Percentiles rank a stretch among this genome's conserved stretches.
These are phyloP conservation scores for Rhimphoctona megacephalus DNA, from an alignment of 2,888 invertebrate species.

Conservation along the genomic window DNA sequence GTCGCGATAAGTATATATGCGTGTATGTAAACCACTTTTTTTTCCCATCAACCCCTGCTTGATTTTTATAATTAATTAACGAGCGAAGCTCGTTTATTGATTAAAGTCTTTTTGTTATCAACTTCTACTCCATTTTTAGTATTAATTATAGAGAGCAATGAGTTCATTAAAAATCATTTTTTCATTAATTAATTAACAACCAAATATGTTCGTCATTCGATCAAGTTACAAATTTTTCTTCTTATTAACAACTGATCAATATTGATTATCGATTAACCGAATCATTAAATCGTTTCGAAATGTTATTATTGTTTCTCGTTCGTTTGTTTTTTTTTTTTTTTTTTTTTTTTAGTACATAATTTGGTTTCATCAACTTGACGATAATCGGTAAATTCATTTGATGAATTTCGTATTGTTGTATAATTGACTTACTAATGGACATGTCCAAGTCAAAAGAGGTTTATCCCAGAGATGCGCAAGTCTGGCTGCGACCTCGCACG, in stretches of 20 bases:
- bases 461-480: slow-evolving; percentile 86
- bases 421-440: slow-evolving; percentile 85
- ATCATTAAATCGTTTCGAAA: too few relatives aligned
- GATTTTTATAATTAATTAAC: slow-evolving; percentile 25
- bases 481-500: slow-evolving; percentile 85
- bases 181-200: too few relatives aligned
- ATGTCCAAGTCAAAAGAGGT: slow-evolving; percentile 86
- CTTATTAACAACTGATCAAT: too few relatives aligned
- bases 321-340: too few relatives aligned
- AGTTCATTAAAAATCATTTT: too few relatives aligned
- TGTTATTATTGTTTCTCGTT: too few relatives aligned
- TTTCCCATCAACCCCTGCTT: slow-evolving; percentile 1
- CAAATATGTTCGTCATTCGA: too few relatives aligned
- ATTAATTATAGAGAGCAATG: not conserved
- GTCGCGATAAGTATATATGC: not conserved
- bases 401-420: not conserved
- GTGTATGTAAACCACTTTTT: not conserved
- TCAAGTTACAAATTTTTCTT: too few relatives aligned
- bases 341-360: too few relatives aligned
- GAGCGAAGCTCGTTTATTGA: not conserved
- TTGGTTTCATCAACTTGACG: too few relatives aligned
- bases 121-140: not conserved
- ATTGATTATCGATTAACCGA: not conserved
- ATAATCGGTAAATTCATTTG: not conserved
- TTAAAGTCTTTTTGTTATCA: slow-evolving; percentile 1